These are phyloP conservation scores for Sesia bembeciformis DNA, from an alignment of 2,888 invertebrate species.

Conservation along the genomic window DNA sequence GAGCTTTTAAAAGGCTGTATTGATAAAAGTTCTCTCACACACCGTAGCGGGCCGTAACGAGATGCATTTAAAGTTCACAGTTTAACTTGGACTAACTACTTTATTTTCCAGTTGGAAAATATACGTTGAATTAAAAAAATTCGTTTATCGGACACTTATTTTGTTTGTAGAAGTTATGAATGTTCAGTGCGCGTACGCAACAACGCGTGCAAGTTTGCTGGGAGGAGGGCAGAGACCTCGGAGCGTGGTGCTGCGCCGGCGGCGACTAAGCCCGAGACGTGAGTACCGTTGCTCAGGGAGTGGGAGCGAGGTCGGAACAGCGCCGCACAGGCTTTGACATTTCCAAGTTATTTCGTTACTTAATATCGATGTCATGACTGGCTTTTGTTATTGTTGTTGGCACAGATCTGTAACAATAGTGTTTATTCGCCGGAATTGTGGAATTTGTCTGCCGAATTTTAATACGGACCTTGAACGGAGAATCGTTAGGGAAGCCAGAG, in stretches of 20 bases:
- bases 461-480: constrained; percentile 11
- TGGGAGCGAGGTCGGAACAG: constrained; percentile 52
- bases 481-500: not conserved
- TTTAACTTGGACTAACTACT: not conserved
- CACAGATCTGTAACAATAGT: constrained; percentile 16
- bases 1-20: constrained; percentile 32
- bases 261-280: constrained; percentile 34
- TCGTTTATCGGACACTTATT: not conserved
- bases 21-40: constrained; percentile 32
- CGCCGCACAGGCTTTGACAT: constrained; percentile 47
- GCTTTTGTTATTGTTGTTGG: constrained; percentile 29
- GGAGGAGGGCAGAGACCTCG: constrained; percentile 63
- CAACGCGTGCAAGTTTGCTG: constrained; percentile 28
- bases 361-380: constrained; percentile 43
- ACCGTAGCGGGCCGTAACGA: constrained; percentile 24
- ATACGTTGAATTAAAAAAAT: not conserved
- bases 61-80: constrained; percentile 23
- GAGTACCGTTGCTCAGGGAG: constrained; percentile 61
- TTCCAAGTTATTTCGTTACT: constrained; percentile 58
- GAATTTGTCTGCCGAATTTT: constrained; percentile 11
- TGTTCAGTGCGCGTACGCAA: constrained; percentile 26
- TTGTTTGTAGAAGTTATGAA: not conserved
- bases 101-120: not conserved
- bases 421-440: constrained; percentile 15
- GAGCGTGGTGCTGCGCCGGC: constrained; percentile 41